Base-by-base conservation (phyloP, 2,797 vertebrate species). In the Delichon dasypus region DNA sequence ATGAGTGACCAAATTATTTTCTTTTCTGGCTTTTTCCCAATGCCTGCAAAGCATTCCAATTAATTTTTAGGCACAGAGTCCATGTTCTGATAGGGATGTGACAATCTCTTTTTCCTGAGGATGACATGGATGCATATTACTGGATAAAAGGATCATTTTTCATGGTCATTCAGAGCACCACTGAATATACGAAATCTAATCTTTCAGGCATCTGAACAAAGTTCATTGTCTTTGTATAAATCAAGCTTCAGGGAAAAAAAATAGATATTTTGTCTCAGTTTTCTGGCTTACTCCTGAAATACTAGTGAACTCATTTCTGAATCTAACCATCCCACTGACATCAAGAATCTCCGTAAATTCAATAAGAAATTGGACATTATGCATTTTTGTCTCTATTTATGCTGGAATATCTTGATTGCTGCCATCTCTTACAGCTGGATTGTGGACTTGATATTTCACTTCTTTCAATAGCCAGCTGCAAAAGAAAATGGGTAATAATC, bases 21-120 rank as follows among this genome's bases (percentile, higher is more conserved):
- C 71, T 94, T 96, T 94, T 94, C 85, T 96, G 93, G 74, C 82
- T 94, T 38, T 51, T 94, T 34, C 89, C 72, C 89, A 95, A 32
- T 91, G 75, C 67, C 86, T 97, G 76, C 83, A 97, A 97, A 97
- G 95, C 65, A 84, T 97, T 97, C 76, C 87, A 93, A 62, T 88
- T 96, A 88, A 93, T 64, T 95, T 94, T 94, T 89, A 93, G 85
- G 91, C 88, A 76, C 58, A 91, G 21, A 81, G 51, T 95, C 64
- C 74, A 27, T 79, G 47, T 92, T 96, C 83, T 96, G 88, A 94
- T 96, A 96, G 53, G 70, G 61, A 94, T 81, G 77, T 92, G 93
- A 95, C 88, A 93, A 89, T 81, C 88, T 89, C 48, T 94, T 36
- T 71, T 96, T 97, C 93, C 90, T 85, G 92, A 94, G 85, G 94